phyloP scores from a whole-genome alignment of 2,888 invertebrate species.

The Idaea aversata region DNA sequence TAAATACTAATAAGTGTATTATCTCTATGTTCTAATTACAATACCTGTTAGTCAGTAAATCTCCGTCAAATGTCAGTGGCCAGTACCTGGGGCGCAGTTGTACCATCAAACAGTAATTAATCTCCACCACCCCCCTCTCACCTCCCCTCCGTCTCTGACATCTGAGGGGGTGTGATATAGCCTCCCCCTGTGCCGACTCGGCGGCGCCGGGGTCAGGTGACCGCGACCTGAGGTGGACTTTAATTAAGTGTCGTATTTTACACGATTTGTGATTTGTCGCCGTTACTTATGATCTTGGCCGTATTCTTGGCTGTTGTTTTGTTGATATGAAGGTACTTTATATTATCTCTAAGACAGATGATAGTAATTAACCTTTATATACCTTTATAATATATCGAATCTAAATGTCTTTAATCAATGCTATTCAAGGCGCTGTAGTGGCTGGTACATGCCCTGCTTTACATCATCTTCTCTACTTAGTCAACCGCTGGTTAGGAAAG shows the following conservation, averaged over 20 bases:
- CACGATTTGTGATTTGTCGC: neutral
- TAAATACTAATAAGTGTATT: neutral
- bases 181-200: slow-evolving; percentile 37
- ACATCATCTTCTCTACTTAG: no score
- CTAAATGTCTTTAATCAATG: no score
- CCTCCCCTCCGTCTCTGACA: slow-evolving; percentile 20
- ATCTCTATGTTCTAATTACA: slow-evolving; percentile 36
- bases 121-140: slow-evolving; percentile 41
- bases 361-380: neutral
- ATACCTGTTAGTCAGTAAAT: slow-evolving; percentile 41
- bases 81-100: slow-evolving; percentile 57
- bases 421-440: no score
- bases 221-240: slow-evolving; percentile 27
- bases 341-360: neutral
- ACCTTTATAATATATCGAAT: no score
- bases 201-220: slow-evolving; percentile 64
- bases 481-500: no score
- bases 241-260: slow-evolving; percentile 3
- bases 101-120: slow-evolving; percentile 73
- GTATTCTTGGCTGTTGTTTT: neutral
- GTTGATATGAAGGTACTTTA: neutral
- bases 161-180: slow-evolving; percentile 9
- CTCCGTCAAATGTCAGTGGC: slow-evolving; percentile 14
- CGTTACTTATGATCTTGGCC: neutral
- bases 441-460: no score